Percentiles rank a stretch among this genome's conserved stretches.
phyloP scores from a whole-genome alignment of 2,888 invertebrate genomes.

The Biston betularia region DNA sequence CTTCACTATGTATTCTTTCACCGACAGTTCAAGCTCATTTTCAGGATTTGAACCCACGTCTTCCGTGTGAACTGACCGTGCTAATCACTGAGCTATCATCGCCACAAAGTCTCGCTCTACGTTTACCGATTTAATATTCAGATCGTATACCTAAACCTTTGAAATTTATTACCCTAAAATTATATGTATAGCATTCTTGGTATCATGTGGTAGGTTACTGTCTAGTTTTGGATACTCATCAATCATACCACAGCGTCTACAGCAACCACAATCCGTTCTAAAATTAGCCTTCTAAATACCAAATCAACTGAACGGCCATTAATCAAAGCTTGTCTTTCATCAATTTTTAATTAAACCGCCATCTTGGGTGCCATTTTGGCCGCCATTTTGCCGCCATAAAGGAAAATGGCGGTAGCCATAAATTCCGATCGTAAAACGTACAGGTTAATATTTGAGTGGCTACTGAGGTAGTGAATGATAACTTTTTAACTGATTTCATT shows the following conservation, averaged over 20 bases:
- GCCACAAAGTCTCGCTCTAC: too few species aligned
- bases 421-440: conserved; percentile 50
- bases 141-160: too few species aligned
- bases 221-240: not conserved
- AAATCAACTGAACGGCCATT: conserved; percentile 35
- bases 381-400: conserved; percentile 42
- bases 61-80: too few species aligned
- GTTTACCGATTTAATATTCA: not conserved
- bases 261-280: conserved; percentile 18
- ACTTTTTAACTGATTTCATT: conserved; percentile 29
- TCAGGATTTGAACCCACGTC: too few species aligned
- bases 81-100: too few species aligned
- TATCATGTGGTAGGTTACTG: not conserved
- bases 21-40: too few species aligned
- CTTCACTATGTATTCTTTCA: too few species aligned
- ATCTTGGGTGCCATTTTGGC: conserved; percentile 44
- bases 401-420: conserved; percentile 52
- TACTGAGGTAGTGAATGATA: conserved; percentile 43
- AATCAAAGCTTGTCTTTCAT: conserved; percentile 51
- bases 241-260: not conserved
- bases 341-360: conserved; percentile 60
- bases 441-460: conserved; percentile 53
- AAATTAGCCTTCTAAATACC: conserved; percentile 29
- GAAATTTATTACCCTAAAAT: too few species aligned
- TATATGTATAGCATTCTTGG: too few species aligned